Evolutionary conservation across 2,888 invertebrate genomes (phyloP).

Genomic region (Drosophila macrospina): DNA sequence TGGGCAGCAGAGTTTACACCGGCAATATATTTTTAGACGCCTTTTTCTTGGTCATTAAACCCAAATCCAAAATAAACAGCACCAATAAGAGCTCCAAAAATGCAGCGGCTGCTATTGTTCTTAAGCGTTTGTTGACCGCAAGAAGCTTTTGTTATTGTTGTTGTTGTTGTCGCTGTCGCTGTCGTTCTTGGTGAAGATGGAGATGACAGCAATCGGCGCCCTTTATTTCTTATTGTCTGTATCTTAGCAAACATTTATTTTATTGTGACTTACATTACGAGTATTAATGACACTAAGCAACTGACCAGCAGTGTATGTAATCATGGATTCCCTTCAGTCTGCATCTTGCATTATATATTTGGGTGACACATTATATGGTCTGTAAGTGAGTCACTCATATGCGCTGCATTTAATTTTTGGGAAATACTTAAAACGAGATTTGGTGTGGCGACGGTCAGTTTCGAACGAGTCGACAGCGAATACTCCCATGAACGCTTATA

Average conservation of each 20-base stretch:
- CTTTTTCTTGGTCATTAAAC: constrained; percentile 74
- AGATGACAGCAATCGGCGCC: constrained; percentile 46
- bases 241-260: neutral
- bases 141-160: constrained; percentile 38
- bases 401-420: constrained; percentile 35
- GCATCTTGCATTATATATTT: constrained; percentile 33
- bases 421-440: constrained; percentile 41
- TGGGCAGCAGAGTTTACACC: constrained; percentile 34
- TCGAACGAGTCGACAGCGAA: constrained; percentile 5
- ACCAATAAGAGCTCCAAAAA: constrained; percentile 20
- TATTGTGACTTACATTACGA: too few species aligned
- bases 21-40: constrained; percentile 70
- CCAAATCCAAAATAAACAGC: constrained; percentile 45
- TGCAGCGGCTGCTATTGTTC: constrained; percentile 69
- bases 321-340: constrained; percentile 28
- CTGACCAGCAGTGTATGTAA: constrained; percentile 10
- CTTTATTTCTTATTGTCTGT: constrained; percentile 38
- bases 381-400: constrained; percentile 51
- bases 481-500: neutral
- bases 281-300: neutral
- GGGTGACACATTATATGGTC: constrained; percentile 54
- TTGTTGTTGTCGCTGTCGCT: constrained; percentile 26
- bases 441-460: constrained; percentile 42
- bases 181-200: constrained; percentile 40
- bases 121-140: constrained; percentile 69